These are phyloP conservation scores for Agonum fuliginosum DNA, from an alignment of 2,888 invertebrate species.

Conservation along the genomic window DNA sequence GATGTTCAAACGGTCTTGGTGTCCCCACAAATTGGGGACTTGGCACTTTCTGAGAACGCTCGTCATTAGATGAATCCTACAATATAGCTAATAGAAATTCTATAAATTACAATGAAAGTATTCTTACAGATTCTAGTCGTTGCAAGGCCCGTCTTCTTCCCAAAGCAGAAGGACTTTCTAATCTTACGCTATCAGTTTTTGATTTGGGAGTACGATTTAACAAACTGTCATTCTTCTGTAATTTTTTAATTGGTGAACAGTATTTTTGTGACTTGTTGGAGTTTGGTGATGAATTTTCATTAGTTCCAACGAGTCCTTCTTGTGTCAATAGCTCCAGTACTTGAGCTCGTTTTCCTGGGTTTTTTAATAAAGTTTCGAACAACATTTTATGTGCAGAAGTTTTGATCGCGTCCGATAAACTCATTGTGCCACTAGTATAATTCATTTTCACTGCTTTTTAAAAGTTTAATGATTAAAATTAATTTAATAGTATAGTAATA, in stretches of 20 bases:
- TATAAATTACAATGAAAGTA: not conserved
- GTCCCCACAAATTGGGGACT: conserved; percentile 57
- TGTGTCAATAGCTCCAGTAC: conserved; percentile 66
- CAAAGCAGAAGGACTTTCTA: conserved; percentile 69
- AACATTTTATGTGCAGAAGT: conserved; percentile 2
- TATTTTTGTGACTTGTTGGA: conserved; percentile 1
- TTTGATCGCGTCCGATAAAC: conserved; percentile 24
- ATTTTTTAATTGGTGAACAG: conserved; percentile 19
- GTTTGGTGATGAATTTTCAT: conserved; percentile 32
- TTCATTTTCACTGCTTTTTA: not conserved
- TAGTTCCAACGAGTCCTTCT: conserved; percentile 65
- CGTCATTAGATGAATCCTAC: conserved; percentile 34
- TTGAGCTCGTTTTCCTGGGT: conserved; percentile 67
- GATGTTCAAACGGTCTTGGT: conserved; percentile 66
- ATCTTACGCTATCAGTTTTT: conserved; percentile 63
- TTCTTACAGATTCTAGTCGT: conserved; percentile 62
- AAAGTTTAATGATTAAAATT: no score
- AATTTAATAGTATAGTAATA: no score
- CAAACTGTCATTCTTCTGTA: conserved; percentile 37
- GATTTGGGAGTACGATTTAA: conserved; percentile 61
- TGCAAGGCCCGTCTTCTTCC: conserved; percentile 67
- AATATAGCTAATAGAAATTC: not conserved
- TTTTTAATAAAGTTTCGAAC: conserved; percentile 64
- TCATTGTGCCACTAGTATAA: not conserved
- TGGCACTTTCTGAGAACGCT: conserved; percentile 45